These are phyloP conservation scores for Uromys caudimaculatus DNA, from an alignment of 2,797 vertebrate species.

Conservation along the genomic window DNA sequence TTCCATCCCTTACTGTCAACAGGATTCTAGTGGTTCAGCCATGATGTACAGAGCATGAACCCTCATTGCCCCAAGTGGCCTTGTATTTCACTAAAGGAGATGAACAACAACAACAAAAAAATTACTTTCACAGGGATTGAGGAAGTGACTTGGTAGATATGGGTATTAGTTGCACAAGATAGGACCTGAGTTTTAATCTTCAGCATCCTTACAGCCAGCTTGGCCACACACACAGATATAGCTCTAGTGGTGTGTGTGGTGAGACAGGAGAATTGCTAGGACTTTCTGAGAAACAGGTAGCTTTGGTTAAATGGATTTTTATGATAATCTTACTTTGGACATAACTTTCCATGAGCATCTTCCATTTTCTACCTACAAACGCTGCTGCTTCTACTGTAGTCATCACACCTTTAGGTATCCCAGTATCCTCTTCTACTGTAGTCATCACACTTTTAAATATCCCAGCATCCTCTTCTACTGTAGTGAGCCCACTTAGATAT, in stretches of 20 bases:
- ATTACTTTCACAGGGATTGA: background rate
- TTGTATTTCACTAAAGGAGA: conserved; percentile 6
- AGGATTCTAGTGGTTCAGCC: background rate
- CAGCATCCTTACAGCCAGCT: background rate
- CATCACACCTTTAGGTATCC: background rate
- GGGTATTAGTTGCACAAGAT: background rate
- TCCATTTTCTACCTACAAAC: background rate
- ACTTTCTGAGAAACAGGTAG: background rate
- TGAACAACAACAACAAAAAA: background rate
- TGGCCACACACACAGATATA: background rate
- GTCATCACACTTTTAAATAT: background rate
- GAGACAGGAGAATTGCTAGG: background rate
- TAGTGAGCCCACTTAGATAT: background rate
- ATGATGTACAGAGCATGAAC: background rate
- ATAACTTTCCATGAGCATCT: background rate
- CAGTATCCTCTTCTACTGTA: background rate
- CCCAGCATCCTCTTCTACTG: background rate
- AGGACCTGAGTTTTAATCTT: background rate
- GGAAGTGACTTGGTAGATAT: background rate
- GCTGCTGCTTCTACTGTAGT: background rate
- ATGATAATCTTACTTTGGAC: background rate
- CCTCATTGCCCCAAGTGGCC: background rate
- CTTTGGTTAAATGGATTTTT: background rate
- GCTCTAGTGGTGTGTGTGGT: background rate
- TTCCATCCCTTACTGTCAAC: background rate